These are phyloP conservation scores for Craseonycteris thonglongyai DNA, from an alignment of 2,113 vertebrate species.

Conservation along the genomic window DNA sequence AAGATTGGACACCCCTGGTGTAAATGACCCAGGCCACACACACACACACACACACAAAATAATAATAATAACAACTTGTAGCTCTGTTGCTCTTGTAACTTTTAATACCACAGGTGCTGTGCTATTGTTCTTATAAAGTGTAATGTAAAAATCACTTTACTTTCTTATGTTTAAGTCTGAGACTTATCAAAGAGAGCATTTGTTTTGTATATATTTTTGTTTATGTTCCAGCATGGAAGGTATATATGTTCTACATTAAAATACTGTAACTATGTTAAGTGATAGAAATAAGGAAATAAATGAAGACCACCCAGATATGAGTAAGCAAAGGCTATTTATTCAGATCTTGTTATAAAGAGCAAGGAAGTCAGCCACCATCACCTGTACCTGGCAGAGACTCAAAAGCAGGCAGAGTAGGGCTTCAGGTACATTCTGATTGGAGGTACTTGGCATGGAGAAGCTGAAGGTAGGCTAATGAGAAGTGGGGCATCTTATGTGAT, in stretches of 20 bases:
- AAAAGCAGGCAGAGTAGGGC: background rate
- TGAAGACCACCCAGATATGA: background rate
- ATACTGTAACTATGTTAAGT: background rate
- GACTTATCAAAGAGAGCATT: background rate
- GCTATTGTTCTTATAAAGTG: background rate
- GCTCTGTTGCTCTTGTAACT: background rate
- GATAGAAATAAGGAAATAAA: background rate
- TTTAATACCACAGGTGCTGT: background rate
- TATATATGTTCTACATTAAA: background rate
- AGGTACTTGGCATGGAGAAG: background rate
- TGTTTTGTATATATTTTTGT: background rate
- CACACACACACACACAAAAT: too few species aligned
- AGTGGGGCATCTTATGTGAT: background rate
- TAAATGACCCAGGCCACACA: background rate
- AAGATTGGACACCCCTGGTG: too few species aligned
- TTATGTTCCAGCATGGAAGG: background rate
- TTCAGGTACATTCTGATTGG: background rate
- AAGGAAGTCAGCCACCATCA: background rate
- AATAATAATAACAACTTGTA: background rate
- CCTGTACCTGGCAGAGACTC: background rate
- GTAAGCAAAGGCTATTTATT: background rate
- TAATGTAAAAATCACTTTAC: background rate
- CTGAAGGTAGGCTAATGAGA: background rate
- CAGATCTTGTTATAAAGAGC: background rate
- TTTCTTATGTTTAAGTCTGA: background rate